Evolutionary conservation across 2,888 invertebrate genomes (phyloP).

Genomic region (Molanna angustata): DNA sequence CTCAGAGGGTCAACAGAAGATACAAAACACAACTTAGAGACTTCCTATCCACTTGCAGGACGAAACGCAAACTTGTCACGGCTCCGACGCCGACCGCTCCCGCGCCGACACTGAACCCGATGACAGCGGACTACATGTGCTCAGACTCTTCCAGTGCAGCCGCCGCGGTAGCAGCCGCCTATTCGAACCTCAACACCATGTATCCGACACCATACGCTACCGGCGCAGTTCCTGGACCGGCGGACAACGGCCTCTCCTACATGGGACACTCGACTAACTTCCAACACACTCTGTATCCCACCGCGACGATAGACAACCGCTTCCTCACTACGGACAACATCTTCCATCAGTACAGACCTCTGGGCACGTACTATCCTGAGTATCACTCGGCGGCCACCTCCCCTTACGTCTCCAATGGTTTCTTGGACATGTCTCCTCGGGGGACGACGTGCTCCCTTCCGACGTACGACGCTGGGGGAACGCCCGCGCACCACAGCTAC

Average conservation of each 20-base stretch:
- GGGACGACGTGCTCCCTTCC: conserved; percentile 58
- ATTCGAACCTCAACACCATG: conserved; percentile 75
- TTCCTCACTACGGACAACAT: conserved; percentile 82
- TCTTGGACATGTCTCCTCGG: conserved; percentile 71
- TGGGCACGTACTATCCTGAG: conserved; percentile 78
- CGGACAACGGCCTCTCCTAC: conserved; percentile 56
- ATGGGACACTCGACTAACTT: conserved; percentile 70
- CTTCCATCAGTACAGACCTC: conserved; percentile 86
- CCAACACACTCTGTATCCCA: conserved; percentile 54
- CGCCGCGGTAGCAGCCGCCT: conserved; percentile 71
- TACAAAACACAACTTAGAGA: conserved; percentile 93
- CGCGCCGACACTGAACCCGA: conserved; percentile 49
- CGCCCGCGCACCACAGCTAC: conserved; percentile 52
- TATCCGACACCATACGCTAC: conserved; percentile 77
- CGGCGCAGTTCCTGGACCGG: conserved; percentile 63
- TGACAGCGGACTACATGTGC: conserved; percentile 67
- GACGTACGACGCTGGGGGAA: conserved; percentile 54
- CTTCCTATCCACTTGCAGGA: conserved; percentile 88
- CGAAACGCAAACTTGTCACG: conserved; percentile 65
- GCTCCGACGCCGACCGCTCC: conserved; percentile 55
- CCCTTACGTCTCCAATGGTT: conserved; percentile 76
- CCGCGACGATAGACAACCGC: conserved; percentile 55
- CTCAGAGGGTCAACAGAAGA: conserved; percentile 80
- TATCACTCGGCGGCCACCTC: conserved; percentile 67
- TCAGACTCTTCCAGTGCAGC: conserved; percentile 58